phyloP scores from a whole-genome alignment of 2,797 vertebrate species.

The Amblyraja radiata region DNA sequence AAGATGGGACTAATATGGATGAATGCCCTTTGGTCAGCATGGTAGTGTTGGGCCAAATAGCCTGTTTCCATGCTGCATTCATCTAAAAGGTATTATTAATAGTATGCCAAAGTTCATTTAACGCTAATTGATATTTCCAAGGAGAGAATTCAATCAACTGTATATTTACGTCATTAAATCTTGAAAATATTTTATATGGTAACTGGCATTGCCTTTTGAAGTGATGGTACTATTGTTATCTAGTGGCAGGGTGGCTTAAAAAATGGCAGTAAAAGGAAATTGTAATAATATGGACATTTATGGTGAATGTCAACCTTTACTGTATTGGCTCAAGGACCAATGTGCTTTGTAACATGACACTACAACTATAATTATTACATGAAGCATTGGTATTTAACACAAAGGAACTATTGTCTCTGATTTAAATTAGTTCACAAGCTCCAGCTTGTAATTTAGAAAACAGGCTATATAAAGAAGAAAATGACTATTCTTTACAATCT shows the following conservation, averaged over 20 bases:
- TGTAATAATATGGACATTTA: conserved; percentile 19
- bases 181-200: background rate
- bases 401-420: conserved; percentile 23
- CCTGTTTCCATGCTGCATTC: too few relatives aligned
- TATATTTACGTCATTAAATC: background rate
- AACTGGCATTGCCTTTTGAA: background rate
- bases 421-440: conserved; percentile 18
- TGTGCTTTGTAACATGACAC: conserved; percentile 21
- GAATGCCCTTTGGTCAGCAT: too few relatives aligned
- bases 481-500: background rate
- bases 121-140: background rate
- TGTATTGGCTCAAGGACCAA: background rate
- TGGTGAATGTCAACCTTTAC: conserved; percentile 7
- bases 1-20: too few relatives aligned
- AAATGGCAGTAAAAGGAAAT: background rate
- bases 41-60: too few relatives aligned
- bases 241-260: background rate
- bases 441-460: background rate
- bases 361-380: conserved; percentile 27
- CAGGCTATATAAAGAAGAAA: background rate
- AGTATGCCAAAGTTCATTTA: background rate
- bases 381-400: background rate
- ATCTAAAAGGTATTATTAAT: too few relatives aligned
- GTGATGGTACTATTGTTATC: background rate
- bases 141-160: background rate